These are phyloP conservation scores for Myoxocephalus aenaeus DNA, from an alignment of 2,797 vertebrate species.

Conservation along the genomic window DNA sequence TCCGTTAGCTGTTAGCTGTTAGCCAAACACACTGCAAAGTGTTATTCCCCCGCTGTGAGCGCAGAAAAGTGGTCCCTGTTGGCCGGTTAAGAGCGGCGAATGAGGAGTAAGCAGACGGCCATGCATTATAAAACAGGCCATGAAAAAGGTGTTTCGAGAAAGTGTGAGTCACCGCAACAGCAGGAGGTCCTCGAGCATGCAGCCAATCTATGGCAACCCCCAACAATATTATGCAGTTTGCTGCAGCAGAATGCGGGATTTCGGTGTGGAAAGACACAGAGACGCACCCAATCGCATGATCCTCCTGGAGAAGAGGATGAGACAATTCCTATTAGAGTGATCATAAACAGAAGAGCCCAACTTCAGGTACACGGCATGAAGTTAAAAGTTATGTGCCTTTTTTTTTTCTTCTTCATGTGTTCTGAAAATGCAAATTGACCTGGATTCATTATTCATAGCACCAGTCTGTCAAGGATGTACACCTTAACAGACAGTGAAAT, in stretches of 20 bases:
- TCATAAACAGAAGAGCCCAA: not conserved
- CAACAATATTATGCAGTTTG: not conserved
- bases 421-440: slow-evolving; percentile 56
- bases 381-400: not conserved
- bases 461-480: slow-evolving; percentile 44
- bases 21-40: no score
- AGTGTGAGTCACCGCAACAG: not conserved
- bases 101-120: not conserved
- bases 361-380: not conserved
- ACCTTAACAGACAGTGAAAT: slow-evolving; percentile 49
- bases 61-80: no score
- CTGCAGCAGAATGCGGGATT: not conserved
- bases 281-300: no score
- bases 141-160: not conserved
- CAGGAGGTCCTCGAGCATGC: no score
- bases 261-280: not conserved
- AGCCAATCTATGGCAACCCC: not conserved
- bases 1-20: no score
- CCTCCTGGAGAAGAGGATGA: not conserved
- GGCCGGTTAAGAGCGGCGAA: no score
- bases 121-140: not conserved
- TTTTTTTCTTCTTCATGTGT: not conserved
- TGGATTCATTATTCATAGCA: slow-evolving; percentile 54
- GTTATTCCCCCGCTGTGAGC: no score
- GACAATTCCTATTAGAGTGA: not conserved